Conservation (phyloP, 1,140 invertebrate species). For the Drosophila prosaltans region DNA sequence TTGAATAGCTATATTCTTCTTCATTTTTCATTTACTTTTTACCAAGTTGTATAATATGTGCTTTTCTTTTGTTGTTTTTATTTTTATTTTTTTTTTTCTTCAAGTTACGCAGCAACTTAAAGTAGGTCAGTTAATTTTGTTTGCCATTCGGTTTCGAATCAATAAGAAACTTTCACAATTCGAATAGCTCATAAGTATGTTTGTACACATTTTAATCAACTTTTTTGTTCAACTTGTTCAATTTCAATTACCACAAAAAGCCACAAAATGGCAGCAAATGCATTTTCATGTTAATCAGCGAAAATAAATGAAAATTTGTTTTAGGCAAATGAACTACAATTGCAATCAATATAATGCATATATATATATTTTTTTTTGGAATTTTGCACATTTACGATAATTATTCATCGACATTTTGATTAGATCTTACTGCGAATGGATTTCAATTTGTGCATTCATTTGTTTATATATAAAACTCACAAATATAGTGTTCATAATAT, state of each 20-base stretch:
- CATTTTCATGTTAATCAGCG: slow-evolving; percentile 39
- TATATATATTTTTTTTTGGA: slow-evolving; percentile 14
- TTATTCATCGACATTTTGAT: slow-evolving; percentile 46
- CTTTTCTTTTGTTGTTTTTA: background rate
- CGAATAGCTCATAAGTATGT: slow-evolving; percentile 8
- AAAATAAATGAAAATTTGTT: slow-evolving; percentile 33
- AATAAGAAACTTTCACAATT: slow-evolving; percentile 57
- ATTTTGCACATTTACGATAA: slow-evolving; percentile 34
- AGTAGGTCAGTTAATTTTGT: slow-evolving; percentile 66
- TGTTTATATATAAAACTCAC: background rate
- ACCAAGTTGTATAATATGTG: background rate
- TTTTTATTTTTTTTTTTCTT: slow-evolving; percentile 25
- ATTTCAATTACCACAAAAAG: slow-evolving; percentile 59
- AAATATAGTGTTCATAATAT: background rate
- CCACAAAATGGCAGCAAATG: slow-evolving; percentile 31
- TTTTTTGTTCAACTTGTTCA: slow-evolving; percentile 66
- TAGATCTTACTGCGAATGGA: slow-evolving; percentile 12
- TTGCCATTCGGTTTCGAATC: slow-evolving; percentile 47
- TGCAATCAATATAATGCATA: slow-evolving; percentile 35
- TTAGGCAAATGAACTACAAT: slow-evolving; percentile 45
- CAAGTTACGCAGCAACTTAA: slow-evolving; percentile 25
- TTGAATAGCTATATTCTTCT: slow-evolving; percentile 30
- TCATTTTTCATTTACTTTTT: background rate
- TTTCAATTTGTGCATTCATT: background rate
- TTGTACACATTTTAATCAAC: slow-evolving; percentile 54